phyloP scores from a whole-genome alignment of 1,140 invertebrate genomes.

The Heliconius hermathena region DNA sequence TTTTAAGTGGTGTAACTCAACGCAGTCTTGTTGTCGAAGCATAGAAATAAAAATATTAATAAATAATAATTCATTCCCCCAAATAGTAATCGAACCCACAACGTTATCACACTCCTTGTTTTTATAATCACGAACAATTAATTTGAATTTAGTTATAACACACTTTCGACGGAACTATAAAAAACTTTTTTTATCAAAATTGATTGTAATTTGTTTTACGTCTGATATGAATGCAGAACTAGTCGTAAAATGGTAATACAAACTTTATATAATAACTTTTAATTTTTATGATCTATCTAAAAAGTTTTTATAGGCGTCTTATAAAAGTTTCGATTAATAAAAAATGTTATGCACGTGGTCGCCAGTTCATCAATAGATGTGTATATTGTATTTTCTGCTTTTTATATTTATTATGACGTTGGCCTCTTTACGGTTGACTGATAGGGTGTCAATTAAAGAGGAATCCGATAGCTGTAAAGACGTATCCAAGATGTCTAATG shows the following conservation, averaged over 20 bases:
- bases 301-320: constrained; percentile 18
- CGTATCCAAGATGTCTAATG: constrained; percentile 28
- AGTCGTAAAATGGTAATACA: constrained; percentile 20
- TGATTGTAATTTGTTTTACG: constrained; percentile 1
- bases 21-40: too few species aligned
- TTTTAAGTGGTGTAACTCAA: too few species aligned
- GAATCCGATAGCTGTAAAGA: constrained; percentile 37
- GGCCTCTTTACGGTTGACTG: constrained; percentile 40
- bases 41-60: too few species aligned
- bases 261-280: constrained; percentile 12
- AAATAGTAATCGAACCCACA: too few species aligned
- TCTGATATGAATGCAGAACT: constrained; percentile 1
- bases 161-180: too few species aligned
- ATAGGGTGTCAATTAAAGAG: constrained; percentile 43
- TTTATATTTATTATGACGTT: constrained; percentile 39
- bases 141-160: too few species aligned
- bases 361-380: constrained; percentile 34
- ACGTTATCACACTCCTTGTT: too few species aligned
- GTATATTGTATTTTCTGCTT: constrained; percentile 36
- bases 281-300: constrained; percentile 26
- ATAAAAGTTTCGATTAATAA: constrained; percentile 22
- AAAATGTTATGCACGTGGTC: constrained; percentile 19
- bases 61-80: too few species aligned
- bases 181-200: constrained; percentile 2
- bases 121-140: too few species aligned